Conservation (phyloP, 1,140 invertebrate species). For the Chrysopa pallens region DNA sequence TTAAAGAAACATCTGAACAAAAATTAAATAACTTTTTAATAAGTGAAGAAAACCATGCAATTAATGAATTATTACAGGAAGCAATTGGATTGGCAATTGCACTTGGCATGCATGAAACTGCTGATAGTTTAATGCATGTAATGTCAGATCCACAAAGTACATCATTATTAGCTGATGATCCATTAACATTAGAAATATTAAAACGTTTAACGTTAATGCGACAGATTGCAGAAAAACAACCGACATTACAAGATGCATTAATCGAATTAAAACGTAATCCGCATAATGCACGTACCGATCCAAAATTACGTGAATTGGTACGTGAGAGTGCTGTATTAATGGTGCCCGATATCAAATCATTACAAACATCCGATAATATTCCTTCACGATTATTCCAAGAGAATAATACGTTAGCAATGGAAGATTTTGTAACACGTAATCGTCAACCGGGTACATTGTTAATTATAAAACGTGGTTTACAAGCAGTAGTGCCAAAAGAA, state of each 20-base stretch:
- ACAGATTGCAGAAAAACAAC: conserved; percentile 46
- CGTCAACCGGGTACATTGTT: conserved; percentile 39
- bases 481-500: conserved; percentile 58
- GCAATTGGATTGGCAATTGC: conserved; percentile 50
- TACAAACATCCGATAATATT: conserved; percentile 44
- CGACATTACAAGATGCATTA: conserved; percentile 36
- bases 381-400: conserved; percentile 40
- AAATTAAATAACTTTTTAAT: conserved; percentile 21
- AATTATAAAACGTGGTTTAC: conserved; percentile 56
- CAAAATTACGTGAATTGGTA: conserved; percentile 44
- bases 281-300: conserved; percentile 42
- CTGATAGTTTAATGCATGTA: conserved; percentile 30
- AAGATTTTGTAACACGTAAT: conserved; percentile 48
- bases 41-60: neutral
- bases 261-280: conserved; percentile 41
- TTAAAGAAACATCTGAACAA: conserved; percentile 8
- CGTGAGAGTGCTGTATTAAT: conserved; percentile 49
- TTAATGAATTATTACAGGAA: conserved; percentile 36
- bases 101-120: conserved; percentile 43
- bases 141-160: conserved; percentile 38
- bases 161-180: conserved; percentile 34
- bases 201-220: conserved; percentile 50
- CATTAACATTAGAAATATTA: conserved; percentile 43
- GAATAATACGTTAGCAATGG: conserved; percentile 52
- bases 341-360: conserved; percentile 35